Evolutionary conservation across 2,113 vertebrate genomes (phyloP), one percentile per base, ranked within the genome.

Genomic region (Numenius arquata): DNA sequence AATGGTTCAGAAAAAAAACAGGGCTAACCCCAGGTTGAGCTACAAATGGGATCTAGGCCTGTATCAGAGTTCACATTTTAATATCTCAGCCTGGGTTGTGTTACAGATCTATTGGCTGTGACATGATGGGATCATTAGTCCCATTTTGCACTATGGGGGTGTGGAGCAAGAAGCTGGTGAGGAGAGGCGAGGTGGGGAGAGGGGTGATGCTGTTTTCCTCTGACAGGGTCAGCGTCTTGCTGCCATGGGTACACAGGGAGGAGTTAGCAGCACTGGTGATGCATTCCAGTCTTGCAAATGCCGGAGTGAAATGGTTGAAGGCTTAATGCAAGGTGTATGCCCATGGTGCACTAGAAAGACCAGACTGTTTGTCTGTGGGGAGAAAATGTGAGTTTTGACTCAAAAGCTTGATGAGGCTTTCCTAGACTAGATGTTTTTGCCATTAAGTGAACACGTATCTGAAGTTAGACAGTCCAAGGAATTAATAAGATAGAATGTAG

Each of bases 1-100:
- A 95, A 84, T 95, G 80, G 53, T 96, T 93, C 89, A 92, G 91
- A 96, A 96, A 80, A 97, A 92, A 70, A 95, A 89, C 43, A 94
- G 79, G 62, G 80, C 75, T 95, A 96, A 93, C 68, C 85, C 61
- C 61, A 85, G 88, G 41, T 4, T 96, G 84, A 85, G 66, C 85
- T 95, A 90, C 86, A 94, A 94, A 97, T 81, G 93, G 62, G 78
- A 88, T 87, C 89, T 95, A 90, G 93, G 72, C 88, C 89, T 75
- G 55, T 95, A 96, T 98, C 87, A 97, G 81, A 89, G 89, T 84
- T 82, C n/a, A 52, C 21, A 25, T 81, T 90, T 97, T 83, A 94
- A 34, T 90, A 90, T 89, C 48, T 85, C 40, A 95, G 62, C 74
- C 71, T 93, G 75, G 80, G 88, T 62, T 87, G 88, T 83, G 67